A percentile compares a stretch with the other conserved stretches of the same genome.
phyloP scores from a whole-genome alignment of 35 echinoderm and acorn worm genomes.

The Anneissia japonica region DNA sequence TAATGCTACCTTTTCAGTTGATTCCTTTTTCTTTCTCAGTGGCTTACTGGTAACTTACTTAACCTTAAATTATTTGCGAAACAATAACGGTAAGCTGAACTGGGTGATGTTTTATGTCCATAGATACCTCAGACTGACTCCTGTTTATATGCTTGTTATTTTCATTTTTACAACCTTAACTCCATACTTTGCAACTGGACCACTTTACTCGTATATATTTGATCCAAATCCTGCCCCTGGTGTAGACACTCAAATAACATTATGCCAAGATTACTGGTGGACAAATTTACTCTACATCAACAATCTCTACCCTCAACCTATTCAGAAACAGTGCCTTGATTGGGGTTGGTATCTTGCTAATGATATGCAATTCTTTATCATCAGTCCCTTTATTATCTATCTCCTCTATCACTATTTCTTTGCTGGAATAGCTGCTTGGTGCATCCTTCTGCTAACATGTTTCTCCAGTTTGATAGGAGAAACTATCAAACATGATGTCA shows the following conservation, averaged over 20 bases:
- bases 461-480: not conserved
- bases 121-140: conserved; percentile 18
- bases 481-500: not conserved
- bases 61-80: conserved; percentile 4
- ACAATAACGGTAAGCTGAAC: conserved; percentile 1
- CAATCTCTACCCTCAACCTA: conserved; percentile 35
- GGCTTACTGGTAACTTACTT: conserved; percentile 29
- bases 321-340: conserved; percentile 55
- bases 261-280: conserved; percentile 43
- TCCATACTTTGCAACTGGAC: not conserved
- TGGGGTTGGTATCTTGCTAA: conserved; percentile 86
- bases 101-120: conserved; percentile 37
- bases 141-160: not conserved
- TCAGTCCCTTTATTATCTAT: conserved; percentile 67
- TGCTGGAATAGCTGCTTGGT: not conserved
- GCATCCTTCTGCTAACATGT: not conserved
- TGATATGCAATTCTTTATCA: conserved; percentile 78
- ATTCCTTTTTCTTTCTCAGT: conserved; percentile 17
- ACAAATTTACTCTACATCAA: conserved; percentile 48
- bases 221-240: not conserved
- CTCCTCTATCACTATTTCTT: conserved; percentile 57
- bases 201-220: not conserved
- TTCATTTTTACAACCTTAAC: not conserved
- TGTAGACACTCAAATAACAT: conserved; percentile 14
- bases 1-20: not conserved